Evolutionary conservation across 2,113 vertebrate genomes (phyloP).

Genomic region (Atrichornis clamosus): DNA sequence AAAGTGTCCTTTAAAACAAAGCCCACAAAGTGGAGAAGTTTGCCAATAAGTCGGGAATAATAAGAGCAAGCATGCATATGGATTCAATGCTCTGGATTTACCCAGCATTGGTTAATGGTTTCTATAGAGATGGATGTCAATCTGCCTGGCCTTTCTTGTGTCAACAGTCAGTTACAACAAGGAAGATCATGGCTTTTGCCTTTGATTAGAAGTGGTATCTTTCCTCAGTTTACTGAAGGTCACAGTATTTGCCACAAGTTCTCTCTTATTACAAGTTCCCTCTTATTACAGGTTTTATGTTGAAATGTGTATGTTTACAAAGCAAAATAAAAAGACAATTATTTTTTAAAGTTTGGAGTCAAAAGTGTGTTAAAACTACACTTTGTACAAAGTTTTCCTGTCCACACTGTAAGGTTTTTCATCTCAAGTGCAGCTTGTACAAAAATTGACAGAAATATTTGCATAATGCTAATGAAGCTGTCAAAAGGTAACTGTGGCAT

Average conservation of each 20-base stretch:
- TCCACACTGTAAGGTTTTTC: constrained; percentile 4
- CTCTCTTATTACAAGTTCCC: constrained; percentile 73
- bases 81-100: constrained; percentile 81
- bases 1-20: constrained; percentile 78
- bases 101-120: constrained; percentile 78
- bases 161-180: constrained; percentile 82
- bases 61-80: constrained; percentile 82
- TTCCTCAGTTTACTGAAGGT: constrained; percentile 83
- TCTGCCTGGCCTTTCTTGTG: constrained; percentile 85
- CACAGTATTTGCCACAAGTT: constrained; percentile 75
- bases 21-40: constrained; percentile 76
- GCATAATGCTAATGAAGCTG: constrained; percentile 65
- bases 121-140: constrained; percentile 85
- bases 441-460: constrained; percentile 58
- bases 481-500: constrained; percentile 53
- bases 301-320: constrained; percentile 62
- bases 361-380: constrained; percentile 18
- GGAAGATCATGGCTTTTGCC: constrained; percentile 82
- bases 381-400: constrained; percentile 34
- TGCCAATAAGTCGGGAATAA: constrained; percentile 79
- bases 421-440: constrained; percentile 20
- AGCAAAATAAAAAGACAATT: constrained; percentile 67
- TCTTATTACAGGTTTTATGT: constrained; percentile 74
- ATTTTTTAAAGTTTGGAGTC: constrained; percentile 45
- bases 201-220: constrained; percentile 83